These are phyloP conservation scores for Eumacrocentrus americanus DNA, from an alignment of 2,888 invertebrate species.

Conservation along the genomic window DNA sequence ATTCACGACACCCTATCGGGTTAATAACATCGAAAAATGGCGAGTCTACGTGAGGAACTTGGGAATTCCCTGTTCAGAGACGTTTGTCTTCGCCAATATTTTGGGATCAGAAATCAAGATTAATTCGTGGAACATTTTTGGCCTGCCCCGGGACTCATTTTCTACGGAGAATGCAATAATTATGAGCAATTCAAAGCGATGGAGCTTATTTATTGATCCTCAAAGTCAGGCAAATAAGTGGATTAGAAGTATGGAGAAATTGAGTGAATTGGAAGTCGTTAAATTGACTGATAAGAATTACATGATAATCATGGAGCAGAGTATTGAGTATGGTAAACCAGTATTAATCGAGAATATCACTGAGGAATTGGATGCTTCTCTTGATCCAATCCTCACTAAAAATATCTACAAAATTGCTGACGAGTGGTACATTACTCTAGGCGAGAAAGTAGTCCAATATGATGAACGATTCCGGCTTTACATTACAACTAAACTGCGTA, in stretches of 20 bases:
- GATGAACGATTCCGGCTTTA: conserved; percentile 77
- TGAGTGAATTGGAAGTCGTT: conserved; percentile 72
- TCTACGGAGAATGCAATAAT: conserved; percentile 87
- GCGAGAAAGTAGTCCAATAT: conserved; percentile 80
- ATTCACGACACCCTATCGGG: conserved; percentile 75
- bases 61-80: conserved; percentile 78
- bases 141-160: conserved; percentile 80
- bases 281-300: conserved; percentile 79
- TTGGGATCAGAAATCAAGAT: conserved; percentile 87
- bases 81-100: conserved; percentile 74
- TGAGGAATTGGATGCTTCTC: conserved; percentile 78
- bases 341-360: conserved; percentile 77
- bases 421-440: conserved; percentile 76
- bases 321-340: conserved; percentile 79
- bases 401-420: conserved; percentile 78
- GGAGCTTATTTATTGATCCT: conserved; percentile 84
- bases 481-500: conserved; percentile 81
- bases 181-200: conserved; percentile 77
- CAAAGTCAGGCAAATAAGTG: conserved; percentile 86
- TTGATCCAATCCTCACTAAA: conserved; percentile 79
- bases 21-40: conserved; percentile 73
- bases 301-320: conserved; percentile 76
- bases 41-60: conserved; percentile 70
- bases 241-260: conserved; percentile 83
- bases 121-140: conserved; percentile 84